phyloP scores from a whole-genome alignment of 2,113 vertebrate genomes.

The Prunella fulvescens region DNA sequence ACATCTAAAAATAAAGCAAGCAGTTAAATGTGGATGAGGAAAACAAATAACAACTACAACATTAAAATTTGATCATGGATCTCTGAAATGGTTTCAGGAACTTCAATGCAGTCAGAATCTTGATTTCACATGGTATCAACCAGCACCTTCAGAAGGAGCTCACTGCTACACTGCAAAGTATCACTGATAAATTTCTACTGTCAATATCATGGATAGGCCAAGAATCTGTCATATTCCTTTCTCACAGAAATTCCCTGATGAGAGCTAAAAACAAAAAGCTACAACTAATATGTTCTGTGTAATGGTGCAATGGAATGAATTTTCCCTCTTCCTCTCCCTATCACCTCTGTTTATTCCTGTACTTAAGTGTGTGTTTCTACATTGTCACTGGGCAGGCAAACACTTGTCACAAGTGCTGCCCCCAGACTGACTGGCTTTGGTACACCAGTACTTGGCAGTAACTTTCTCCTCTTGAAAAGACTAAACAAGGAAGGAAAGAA shows the following conservation, averaged over 20 bases:
- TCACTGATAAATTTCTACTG: not conserved
- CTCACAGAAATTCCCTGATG: not conserved
- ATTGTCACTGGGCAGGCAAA: not conserved
- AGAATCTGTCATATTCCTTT: not conserved
- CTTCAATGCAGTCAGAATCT: not conserved
- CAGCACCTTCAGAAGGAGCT: not conserved
- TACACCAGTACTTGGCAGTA: not conserved
- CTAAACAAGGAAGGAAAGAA: not conserved
- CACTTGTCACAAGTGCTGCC: not conserved
- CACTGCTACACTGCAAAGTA: too few species aligned
- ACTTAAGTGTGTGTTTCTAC: not conserved
- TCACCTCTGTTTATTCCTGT: not conserved
- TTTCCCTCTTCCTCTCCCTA: not conserved
- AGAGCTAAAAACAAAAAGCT: not conserved
- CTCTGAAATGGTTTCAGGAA: not conserved
- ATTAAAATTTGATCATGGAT: not conserved
- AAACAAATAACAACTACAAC: not conserved
- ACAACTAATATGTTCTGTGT: not conserved
- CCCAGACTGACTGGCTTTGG: conserved; percentile 8
- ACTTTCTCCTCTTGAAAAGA: not conserved
- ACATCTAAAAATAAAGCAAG: not conserved
- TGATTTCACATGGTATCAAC: not conserved
- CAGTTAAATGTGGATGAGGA: not conserved
- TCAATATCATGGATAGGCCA: not conserved
- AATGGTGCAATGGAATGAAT: not conserved